These are phyloP conservation scores for Gryon sp. DNA, from an alignment of 1,140 invertebrate genomes.

Conservation along the genomic window DNA sequence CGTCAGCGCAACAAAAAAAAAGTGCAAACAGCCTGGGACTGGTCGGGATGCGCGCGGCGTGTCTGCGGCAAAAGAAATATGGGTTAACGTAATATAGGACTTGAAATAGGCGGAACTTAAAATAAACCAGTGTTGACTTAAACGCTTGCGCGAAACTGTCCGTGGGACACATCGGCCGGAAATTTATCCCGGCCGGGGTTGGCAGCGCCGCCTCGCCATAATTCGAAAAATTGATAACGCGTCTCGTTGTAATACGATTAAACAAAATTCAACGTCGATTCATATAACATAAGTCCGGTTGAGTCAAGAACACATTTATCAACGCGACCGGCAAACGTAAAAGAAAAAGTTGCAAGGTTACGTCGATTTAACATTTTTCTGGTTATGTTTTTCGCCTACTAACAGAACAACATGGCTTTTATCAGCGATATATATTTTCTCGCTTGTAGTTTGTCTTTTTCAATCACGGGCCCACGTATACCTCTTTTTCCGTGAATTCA, in stretches of 20 bases:
- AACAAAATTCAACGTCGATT: constrained; percentile 44
- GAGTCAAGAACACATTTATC: constrained; percentile 31
- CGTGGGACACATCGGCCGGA: constrained; percentile 3
- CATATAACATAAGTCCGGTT: constrained; percentile 37
- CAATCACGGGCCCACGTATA: constrained; percentile 30
- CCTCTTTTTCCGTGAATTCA: constrained; percentile 11
- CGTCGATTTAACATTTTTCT: constrained; percentile 57
- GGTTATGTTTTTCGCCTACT: constrained; percentile 41
- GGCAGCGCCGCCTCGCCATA: constrained; percentile 15
- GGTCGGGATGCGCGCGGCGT: constrained; percentile 7
- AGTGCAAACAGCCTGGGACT: background rate
- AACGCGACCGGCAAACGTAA: constrained; percentile 10
- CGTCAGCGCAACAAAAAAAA: too few species aligned
- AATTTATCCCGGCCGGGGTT: constrained; percentile 26
- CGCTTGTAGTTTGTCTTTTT: constrained; percentile 18
- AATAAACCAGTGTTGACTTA: constrained; percentile 52
- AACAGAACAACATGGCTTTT: constrained; percentile 40
- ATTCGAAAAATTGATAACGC: constrained; percentile 49
- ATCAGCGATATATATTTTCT: constrained; percentile 54
- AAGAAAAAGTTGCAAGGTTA: constrained; percentile 55
- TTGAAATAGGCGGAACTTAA: constrained; percentile 49
- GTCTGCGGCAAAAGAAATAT: constrained; percentile 40
- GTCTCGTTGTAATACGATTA: constrained; percentile 24
- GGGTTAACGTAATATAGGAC: constrained; percentile 48
- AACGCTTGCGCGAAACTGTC: constrained; percentile 12